Evolutionary conservation across 64 coral and sea anemone genomes (phyloP).

Genomic region (Stichodactyla mertensii): DNA sequence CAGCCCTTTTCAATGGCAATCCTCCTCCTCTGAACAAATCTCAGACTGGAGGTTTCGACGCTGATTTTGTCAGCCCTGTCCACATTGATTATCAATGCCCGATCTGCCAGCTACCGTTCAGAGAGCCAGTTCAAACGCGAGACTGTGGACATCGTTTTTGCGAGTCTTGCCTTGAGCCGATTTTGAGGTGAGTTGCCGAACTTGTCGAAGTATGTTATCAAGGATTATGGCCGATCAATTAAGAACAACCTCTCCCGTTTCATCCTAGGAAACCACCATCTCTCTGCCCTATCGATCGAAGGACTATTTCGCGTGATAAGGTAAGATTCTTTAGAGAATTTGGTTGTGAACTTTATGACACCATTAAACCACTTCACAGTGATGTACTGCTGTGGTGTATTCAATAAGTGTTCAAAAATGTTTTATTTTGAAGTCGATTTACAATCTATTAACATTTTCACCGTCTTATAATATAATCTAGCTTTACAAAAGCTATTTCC

Average conservation of each 20-base stretch:
- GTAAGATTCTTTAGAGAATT: conserved; percentile 24
- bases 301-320: conserved; percentile 86
- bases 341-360: not conserved
- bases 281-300: conserved; percentile 90
- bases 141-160: conserved; percentile 99
- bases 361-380: not conserved
- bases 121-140: conserved; percentile 96
- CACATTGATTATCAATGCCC: conserved; percentile 89
- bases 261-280: conserved; percentile 78
- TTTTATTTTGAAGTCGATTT: too few species aligned
- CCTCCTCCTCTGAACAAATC: conserved; percentile 33
- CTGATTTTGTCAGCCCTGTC: conserved; percentile 77
- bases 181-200: conserved; percentile 63
- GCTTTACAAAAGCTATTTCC: too few species aligned
- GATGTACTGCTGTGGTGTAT: not conserved
- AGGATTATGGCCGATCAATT: not conserved
- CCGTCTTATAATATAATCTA: too few species aligned
- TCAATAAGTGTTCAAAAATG: too few species aligned
- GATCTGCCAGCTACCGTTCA: conserved; percentile 94
- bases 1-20: conserved; percentile 29
- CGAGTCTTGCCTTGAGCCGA: conserved; percentile 93
- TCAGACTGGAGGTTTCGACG: conserved; percentile 89
- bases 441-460: too few species aligned
- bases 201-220: conserved; percentile 4
- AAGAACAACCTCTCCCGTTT: not conserved